These are phyloP conservation scores for Casuarius casuarius DNA, from an alignment of 2,113 vertebrate genomes.

Conservation along the genomic window DNA sequence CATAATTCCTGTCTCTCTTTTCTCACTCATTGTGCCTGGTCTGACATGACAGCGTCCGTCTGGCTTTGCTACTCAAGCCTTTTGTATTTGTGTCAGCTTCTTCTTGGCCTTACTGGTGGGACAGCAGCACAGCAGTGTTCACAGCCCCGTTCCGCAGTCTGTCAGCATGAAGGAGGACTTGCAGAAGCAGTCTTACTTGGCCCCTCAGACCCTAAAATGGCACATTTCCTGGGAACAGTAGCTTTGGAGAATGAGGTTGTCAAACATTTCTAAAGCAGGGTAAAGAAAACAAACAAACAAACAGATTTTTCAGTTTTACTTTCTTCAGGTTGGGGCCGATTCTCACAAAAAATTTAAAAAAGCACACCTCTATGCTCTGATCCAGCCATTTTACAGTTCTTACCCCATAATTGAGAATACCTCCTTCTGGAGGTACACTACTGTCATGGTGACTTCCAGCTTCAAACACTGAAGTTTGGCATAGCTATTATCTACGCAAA, in stretches of 20 bases:
- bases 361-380: background rate
- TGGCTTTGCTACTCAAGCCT: background rate
- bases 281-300: background rate
- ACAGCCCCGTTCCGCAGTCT: background rate
- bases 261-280: background rate
- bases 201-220: background rate
- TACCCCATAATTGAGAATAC: too few relatives aligned
- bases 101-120: background rate
- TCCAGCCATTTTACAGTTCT: background rate
- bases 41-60: background rate
- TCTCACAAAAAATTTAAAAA: background rate
- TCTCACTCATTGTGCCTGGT: background rate
- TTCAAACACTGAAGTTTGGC: background rate
- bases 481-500: background rate
- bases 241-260: background rate
- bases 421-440: background rate
- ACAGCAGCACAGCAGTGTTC: background rate
- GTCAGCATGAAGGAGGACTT: background rate
- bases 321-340: background rate
- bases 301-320: background rate
- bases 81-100: accelerated
- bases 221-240: background rate
- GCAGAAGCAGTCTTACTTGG: background rate
- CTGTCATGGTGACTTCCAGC: background rate
- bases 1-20: background rate